Evolutionary conservation across 2,888 invertebrate genomes (phyloP).

Genomic region (Dryomyza anilis): DNA sequence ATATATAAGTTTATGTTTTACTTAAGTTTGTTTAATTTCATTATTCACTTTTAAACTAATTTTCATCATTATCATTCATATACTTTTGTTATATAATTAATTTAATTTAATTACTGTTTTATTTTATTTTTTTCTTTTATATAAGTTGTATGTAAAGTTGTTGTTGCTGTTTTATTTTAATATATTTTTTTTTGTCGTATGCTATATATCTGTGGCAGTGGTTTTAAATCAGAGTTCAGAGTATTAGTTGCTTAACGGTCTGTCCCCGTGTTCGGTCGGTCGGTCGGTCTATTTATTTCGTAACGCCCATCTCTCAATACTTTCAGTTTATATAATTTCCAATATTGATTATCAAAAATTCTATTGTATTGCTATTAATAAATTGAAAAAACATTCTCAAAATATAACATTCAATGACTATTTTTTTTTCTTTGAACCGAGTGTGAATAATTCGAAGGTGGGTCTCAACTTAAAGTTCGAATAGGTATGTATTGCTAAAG

Average conservation of each 20-base stretch:
- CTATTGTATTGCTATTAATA: not conserved
- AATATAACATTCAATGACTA: too few relatives aligned
- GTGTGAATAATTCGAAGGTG: not conserved
- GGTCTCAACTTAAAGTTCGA: not conserved
- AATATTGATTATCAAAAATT: too few relatives aligned
- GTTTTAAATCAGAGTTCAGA: constrained; percentile 56
- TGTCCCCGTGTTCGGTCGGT: not conserved
- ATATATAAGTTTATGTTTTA: constrained; percentile 39
- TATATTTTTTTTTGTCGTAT: constrained; percentile 17
- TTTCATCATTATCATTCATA: constrained; percentile 37
- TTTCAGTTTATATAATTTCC: too few relatives aligned
- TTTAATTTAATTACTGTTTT: constrained; percentile 7
- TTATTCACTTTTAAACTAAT: constrained; percentile 26
- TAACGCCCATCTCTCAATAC: not conserved
- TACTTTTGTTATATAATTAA: constrained; percentile 1
- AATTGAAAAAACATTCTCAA: not conserved
- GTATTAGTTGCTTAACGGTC: constrained; percentile 41
- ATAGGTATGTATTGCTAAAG: not conserved
- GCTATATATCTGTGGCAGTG: constrained; percentile 50
- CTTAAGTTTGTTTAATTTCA: constrained; percentile 32
- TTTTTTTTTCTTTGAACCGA: not conserved
- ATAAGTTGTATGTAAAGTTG: constrained; percentile 20
- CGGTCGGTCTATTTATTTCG: not conserved
- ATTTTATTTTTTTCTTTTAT: constrained; percentile 4
- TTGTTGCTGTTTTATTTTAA: constrained; percentile 4